A percentile compares a stretch with the other conserved stretches of the same genome.
phyloP scores from a whole-genome alignment of 2,113 vertebrate genomes.

The Bos taurus region ARS-UCD2.0 NC_037343.1:22395501-22396000 shows the following conservation, averaged over 20 bases:
- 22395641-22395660: background rate
- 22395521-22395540: background rate
- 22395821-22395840: background rate
- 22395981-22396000: background rate
- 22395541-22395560: background rate
- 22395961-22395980: background rate
- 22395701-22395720: background rate
- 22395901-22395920: background rate
- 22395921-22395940: background rate
- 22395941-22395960: background rate
- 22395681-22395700: background rate
- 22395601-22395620: background rate
- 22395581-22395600: background rate
- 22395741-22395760: background rate
- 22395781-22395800: background rate
- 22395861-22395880: background rate
- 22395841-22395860: background rate
- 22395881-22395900: background rate
- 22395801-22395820: background rate
- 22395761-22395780: background rate
- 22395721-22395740: background rate
- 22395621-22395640: background rate
- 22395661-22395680: background rate
- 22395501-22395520: background rate
- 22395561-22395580: background rate